Percentiles rank a stretch among this genome's conserved stretches.
These are phyloP conservation scores for Ormyrus pomaceus DNA, from an alignment of 2,888 invertebrate genomes.

Conservation along the genomic window DNA sequence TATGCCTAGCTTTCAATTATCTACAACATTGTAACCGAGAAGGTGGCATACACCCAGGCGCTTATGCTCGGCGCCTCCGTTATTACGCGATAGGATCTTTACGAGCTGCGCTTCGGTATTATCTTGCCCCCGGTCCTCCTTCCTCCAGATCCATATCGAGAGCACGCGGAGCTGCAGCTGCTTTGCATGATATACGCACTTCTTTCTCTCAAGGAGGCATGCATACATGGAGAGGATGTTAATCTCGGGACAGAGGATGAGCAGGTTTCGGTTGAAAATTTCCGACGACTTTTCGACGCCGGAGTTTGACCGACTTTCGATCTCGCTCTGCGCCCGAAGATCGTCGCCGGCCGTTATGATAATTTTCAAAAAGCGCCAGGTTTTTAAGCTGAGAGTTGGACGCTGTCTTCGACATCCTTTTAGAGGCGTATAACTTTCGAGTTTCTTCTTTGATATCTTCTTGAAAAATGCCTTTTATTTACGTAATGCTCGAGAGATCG, in stretches of 20 bases:
- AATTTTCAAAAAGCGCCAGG: not conserved
- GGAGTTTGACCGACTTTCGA: constrained; percentile 35
- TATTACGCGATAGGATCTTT: constrained; percentile 43
- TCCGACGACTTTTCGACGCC: not conserved
- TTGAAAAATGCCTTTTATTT: not conserved
- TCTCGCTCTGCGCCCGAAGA: not conserved
- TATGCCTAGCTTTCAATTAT: constrained; percentile 28
- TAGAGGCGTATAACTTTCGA: not conserved
- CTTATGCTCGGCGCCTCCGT: not conserved
- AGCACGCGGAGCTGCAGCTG: constrained; percentile 16
- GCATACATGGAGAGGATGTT: not conserved
- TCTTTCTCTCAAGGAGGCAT: not conserved
- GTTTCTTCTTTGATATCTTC: not conserved
- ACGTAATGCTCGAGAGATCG: not conserved
- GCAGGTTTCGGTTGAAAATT: constrained; percentile 5
- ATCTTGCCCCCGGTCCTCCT: constrained; percentile 4
- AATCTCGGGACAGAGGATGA: not conserved
- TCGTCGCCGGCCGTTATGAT: not conserved
- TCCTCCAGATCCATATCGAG: constrained; percentile 28
- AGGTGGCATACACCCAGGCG: not conserved
- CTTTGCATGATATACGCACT: constrained; percentile 11
- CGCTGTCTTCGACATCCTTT: not conserved
- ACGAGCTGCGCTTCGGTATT: constrained; percentile 24
- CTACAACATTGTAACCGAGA: not conserved
- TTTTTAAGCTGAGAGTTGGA: too few relatives aligned